Evolutionary conservation across 1,140 invertebrate genomes (phyloP), one percentile per base, ranked within the genome.

Genomic region (Helicoverpa zea): DNA sequence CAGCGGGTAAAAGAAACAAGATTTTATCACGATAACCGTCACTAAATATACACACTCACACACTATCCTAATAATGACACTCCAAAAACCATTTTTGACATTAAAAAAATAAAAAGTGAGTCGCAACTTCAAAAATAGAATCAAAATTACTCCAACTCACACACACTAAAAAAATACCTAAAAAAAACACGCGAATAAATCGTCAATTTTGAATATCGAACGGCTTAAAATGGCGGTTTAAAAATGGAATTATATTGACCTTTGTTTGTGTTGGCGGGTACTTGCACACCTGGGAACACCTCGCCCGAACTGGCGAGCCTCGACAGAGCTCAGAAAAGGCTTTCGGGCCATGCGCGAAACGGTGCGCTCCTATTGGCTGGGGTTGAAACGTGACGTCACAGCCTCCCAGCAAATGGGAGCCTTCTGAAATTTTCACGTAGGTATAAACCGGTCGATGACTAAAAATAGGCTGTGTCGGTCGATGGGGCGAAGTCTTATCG

Each of bases 341-440:
- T 90, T 77, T 70, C 4, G 3, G 16, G 87, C 47, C 92, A 92
- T 93, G 92, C 92, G 92, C 92, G 87, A 18, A 86, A 61, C 85
- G 73, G 47, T n/a, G 51, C 29, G 13, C 72, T 43, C 9, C 30
- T 5, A 93, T 94, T 94, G 90, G 93, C 10, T 4, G 76, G 7
- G 13, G 14, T 11, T 2, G 9, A 12, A 54, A 63, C 73, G 90
- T 93, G 92, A 94, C 93, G 93, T 94, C 93, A 94, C 84, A 18
- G 9, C 1, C 11, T 51, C 3, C 16, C 73, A 73, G 70, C 93
- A 92, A 94, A 93, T 92, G 30, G 85, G 35, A 64, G 18, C 63
- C n/a, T 61, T 82, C 92, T 94, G 93, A 94, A 94, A 91, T 75
- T 90, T 91, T 94, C 92, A 93, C 84, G 92, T 93, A 94, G 92